phyloP scores from a whole-genome alignment of 2,113 vertebrate genomes.

The Triplophysa dalaica region DNA sequence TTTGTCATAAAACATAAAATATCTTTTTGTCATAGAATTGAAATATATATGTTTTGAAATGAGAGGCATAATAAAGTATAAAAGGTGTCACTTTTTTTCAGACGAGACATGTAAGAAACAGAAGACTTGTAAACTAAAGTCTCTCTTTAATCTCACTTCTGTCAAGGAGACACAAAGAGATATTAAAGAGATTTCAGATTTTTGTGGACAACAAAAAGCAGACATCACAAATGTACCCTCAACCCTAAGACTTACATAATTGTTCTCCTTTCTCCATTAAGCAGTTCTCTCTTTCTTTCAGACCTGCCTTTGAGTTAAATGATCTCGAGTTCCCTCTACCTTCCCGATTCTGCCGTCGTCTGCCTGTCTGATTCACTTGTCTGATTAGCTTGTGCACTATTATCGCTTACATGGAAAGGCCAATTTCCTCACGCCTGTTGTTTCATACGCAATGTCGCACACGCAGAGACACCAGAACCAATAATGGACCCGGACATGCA shows the following conservation, averaged over 20 bases:
- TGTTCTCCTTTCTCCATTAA: neutral
- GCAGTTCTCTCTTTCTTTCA: neutral
- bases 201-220: neutral
- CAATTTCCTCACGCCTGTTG: conserved; percentile 52
- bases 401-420: conserved; percentile 68
- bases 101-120: too few relatives aligned
- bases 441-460: conserved; percentile 47
- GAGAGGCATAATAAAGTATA: too few relatives aligned
- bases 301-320: neutral
- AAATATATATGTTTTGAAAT: too few relatives aligned
- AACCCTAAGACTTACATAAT: neutral
- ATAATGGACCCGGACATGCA: neutral
- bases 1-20: too few relatives aligned
- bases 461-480: conserved; percentile 14
- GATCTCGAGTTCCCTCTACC: neutral
- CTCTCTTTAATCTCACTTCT: too few relatives aligned
- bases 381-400: conserved; percentile 70
- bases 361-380: conserved; percentile 60
- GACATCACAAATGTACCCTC: neutral
- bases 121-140: too few relatives aligned
- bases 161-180: too few relatives aligned
- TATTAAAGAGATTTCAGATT: too few relatives aligned
- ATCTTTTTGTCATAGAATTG: too few relatives aligned
- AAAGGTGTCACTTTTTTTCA: too few relatives aligned
- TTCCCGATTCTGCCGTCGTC: conserved; percentile 8